These are phyloP conservation scores for Irena cyanogastra DNA, from an alignment of 2,113 vertebrate genomes.

Conservation along the genomic window DNA sequence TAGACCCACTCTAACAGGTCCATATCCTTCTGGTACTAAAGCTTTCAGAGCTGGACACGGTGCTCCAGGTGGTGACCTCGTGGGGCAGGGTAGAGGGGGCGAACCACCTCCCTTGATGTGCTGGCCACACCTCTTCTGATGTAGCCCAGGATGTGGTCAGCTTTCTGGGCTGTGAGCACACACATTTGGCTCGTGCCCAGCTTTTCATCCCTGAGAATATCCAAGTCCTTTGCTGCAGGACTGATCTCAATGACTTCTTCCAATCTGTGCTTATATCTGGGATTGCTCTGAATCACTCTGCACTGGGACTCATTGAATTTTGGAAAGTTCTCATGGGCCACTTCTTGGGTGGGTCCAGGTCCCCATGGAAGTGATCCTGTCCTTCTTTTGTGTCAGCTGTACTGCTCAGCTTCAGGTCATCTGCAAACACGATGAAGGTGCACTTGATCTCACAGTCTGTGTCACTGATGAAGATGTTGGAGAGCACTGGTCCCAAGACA, in stretches of 20 bases:
- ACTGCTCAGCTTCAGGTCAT: not conserved
- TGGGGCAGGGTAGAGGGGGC: not conserved
- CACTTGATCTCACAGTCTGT: not conserved
- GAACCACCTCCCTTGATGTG: not conserved
- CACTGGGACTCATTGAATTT: not conserved
- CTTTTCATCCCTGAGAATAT: not conserved
- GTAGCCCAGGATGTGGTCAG: rapidly evolving
- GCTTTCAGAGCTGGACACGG: too few relatives aligned
- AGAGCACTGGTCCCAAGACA: not conserved
- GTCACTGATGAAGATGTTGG: not conserved
- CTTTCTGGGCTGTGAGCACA: not conserved
- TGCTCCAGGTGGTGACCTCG: not conserved
- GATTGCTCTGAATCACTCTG: not conserved
- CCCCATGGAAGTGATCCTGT: not conserved
- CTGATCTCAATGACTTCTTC: not conserved
- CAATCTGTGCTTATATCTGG: not conserved
- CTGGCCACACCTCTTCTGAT: not conserved
- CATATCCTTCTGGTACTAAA: not conserved
- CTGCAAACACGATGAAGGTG: not conserved
- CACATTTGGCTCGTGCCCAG: not conserved
- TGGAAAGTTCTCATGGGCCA: not conserved
- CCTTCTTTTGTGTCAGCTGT: not conserved
- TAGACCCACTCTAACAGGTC: not conserved
- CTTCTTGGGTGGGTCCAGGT: not conserved
- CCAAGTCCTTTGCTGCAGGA: not conserved